Conservation (phyloP, 2,113 vertebrate species). For the Zosterops japonicus region DNA sequence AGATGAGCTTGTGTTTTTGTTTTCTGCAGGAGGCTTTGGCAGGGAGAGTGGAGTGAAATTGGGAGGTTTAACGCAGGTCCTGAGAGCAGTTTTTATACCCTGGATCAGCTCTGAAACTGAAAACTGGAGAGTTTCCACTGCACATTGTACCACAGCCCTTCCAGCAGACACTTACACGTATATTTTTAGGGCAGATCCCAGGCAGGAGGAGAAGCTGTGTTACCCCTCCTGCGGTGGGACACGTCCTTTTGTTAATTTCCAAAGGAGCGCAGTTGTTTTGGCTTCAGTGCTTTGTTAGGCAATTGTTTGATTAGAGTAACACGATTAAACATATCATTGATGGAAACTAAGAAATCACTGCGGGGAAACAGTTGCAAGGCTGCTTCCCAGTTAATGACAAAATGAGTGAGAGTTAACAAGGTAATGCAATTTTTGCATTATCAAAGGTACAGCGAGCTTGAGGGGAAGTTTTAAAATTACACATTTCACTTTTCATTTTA, state of each 20-base stretch:
- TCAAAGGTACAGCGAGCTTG: neutral
- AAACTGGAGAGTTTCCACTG: neutral
- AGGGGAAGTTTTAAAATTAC: neutral
- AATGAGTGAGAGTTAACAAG: neutral
- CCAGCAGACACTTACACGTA: rapidly evolving
- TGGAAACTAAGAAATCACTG: neutral
- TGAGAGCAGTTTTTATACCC: neutral
- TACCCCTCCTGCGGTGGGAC: neutral
- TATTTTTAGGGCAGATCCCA: neutral
- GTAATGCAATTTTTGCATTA: neutral
- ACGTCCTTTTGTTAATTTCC: neutral
- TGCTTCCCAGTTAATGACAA: neutral
- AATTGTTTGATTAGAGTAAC: neutral
- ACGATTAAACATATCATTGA: neutral
- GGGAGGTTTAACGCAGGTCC: neutral
- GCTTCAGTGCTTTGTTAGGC: neutral
- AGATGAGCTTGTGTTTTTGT: neutral
- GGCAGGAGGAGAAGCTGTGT: neutral
- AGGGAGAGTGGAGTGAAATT: neutral
- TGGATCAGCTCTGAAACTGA: neutral
- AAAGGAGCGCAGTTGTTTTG: neutral
- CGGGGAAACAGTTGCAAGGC: neutral
- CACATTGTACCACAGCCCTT: neutral
- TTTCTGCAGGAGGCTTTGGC: slow-evolving; percentile 1
- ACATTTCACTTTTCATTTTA: neutral